These are phyloP conservation scores for Pterostichus niger DNA, from an alignment of 2,888 invertebrate species.

Conservation along the genomic window DNA sequence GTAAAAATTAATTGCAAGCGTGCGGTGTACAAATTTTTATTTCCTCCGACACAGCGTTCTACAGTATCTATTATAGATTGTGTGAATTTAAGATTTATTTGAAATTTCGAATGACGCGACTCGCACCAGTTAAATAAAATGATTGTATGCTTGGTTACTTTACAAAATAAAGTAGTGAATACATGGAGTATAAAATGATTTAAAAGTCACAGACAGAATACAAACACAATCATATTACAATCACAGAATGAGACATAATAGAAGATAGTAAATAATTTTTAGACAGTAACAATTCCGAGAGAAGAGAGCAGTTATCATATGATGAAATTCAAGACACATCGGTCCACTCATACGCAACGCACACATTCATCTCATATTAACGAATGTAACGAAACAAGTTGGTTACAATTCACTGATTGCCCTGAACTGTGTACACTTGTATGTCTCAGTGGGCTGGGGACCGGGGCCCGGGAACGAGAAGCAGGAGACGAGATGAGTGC, in stretches of 20 bases:
- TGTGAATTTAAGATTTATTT: no score
- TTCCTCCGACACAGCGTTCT: no score
- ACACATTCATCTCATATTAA: constrained; percentile 16
- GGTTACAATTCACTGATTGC: constrained; percentile 35
- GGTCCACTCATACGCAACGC: constrained; percentile 14
- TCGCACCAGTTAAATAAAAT: no score
- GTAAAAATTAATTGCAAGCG: no score
- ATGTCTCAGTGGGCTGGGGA: not conserved
- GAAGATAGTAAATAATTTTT: not conserved
- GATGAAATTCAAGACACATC: constrained; percentile 11
- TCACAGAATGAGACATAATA: not conserved
- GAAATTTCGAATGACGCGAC: no score
- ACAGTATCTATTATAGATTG: no score
- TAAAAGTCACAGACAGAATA: no score
- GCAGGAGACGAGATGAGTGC: constrained; percentile 18
- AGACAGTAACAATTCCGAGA: constrained; percentile 3
- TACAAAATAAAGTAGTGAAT: no score
- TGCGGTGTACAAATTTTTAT: no score
- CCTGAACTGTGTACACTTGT: constrained; percentile 32
- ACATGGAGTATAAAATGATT: no score
- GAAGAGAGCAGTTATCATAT: constrained; percentile 17
- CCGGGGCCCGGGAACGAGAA: no score
- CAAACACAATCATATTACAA: not conserved
- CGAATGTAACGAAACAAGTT: constrained; percentile 24
- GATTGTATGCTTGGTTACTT: no score